Evolutionary conservation across 2,797 vertebrate genomes (phyloP), one percentile per base, ranked within the genome.

Genomic region (Tympanoctomys barrerae): DNA sequence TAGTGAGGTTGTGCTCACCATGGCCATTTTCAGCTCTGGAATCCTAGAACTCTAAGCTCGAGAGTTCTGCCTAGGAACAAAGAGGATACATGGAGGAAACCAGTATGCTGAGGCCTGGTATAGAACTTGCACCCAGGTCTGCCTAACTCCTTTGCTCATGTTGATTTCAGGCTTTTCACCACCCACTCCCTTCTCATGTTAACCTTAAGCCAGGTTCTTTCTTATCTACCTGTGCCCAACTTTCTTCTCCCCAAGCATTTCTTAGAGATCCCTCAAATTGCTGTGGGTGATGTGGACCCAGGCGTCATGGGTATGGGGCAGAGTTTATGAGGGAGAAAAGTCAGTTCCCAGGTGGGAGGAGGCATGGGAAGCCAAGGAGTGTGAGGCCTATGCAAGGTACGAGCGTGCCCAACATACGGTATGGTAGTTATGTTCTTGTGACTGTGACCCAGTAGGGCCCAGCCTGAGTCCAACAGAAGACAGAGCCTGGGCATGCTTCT

Each of bases 291-390:
- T 7, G 7, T 24, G 11, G 12, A 36, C 12, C 8, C 26, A 39
- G 33, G 31, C 10, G 2, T 46, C 0, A 0, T 24, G 64, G 24
- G 12, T 39, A 28, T 4, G 6, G 59, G 42, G 8, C 22, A 52
- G 57, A 62, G 49, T 75, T 39, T 39, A 57, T 42, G 54, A 33
- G 39, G 31, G 68, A 71, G 28, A 49, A 57, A 11, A 13, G 77
- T 5, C 4, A 0, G 49, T 14, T 19, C 54, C 42, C 14, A 42
- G 79, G 24, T 7, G 18, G 54, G 24, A 14, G 33, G 6, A 26
- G 26, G 31, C 2, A 46, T 0, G 3, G n/a, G 54, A 59, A 57
- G 77, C 82, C 77, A n/a, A 22, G 31, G 54, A n/a, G 39, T 28
- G 85, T 59, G 36, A 22, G 12, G 11, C 9, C 42, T 33, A 8